Base-by-base conservation (phyloP, 2,888 invertebrate species). In the Emmelina monodactyla region DNA sequence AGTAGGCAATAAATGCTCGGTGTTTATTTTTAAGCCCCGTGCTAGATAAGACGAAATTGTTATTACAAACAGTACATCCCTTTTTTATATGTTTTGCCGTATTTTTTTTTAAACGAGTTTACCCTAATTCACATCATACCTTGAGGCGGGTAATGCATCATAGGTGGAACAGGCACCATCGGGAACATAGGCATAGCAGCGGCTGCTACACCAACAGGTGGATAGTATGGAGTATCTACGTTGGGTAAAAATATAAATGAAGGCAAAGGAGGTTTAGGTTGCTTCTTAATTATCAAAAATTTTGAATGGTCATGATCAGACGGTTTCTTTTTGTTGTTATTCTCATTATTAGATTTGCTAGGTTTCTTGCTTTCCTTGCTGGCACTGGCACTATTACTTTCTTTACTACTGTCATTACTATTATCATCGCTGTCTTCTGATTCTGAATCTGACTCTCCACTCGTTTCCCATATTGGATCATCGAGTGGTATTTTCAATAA, bases 241-340 rank as follows among this genome's bases (percentile, higher is more conserved):
- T 59, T 68, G 3, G 78, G 78, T 32, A 78, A 48, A 39, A 76
- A 75, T 45, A 78, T 67, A 40, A 78, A 76, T 3, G 75, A 75
- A 1, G 78, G 78, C 34, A 79, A 48, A 2, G 64, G 66, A 13
- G 62, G 64, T 32, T 59, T 65, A 2, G 65, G 64, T 38, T 65
- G 65, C 46, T 65, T 75, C 42, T 69, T 71, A 33, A 62, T 54
- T 43, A 76, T 57, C 12, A 78, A 38, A 33, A 76, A 59, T 51
- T 72, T 66, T 41, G 68, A 67, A 37, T 78, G 72, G 3, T 59
- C 72, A 39, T 69, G 69, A 16, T 60, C 59, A n/a, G n/a, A n/a
- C n/a, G n/a, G n/a, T n/a, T n/a, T n/a, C n/a, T n/a, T n/a, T n/a
- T n/a, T n/a, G n/a, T n/a, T n/a, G n/a, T n/a, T n/a, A n/a, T n/a